Evolutionary conservation across 2,797 vertebrate genomes (phyloP).

Genomic region (Sylvilagus floridanus): DNA sequence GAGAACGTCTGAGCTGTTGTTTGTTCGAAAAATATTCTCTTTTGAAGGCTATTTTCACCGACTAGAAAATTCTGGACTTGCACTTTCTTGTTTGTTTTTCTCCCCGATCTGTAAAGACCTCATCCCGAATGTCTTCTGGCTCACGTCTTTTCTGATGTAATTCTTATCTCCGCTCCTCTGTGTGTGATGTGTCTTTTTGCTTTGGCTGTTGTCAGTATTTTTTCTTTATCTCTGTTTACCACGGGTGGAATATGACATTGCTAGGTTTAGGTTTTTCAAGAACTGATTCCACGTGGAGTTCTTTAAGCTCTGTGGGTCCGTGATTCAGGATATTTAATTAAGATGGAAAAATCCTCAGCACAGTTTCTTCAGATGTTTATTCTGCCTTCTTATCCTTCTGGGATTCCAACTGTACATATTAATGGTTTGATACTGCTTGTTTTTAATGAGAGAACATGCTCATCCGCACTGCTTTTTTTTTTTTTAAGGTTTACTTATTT

Average conservation of each 20-base stretch:
- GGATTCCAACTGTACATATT: not conserved
- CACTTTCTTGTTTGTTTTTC: not conserved
- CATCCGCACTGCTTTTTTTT: too few relatives aligned
- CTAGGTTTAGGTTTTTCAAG: not conserved
- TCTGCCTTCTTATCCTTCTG: not conserved
- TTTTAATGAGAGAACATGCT: too few relatives aligned
- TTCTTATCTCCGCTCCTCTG: not conserved
- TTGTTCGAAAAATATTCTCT: not conserved
- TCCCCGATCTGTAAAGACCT: not conserved
- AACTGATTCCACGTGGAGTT: not conserved
- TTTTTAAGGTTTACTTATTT: too few relatives aligned
- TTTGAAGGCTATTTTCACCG: not conserved
- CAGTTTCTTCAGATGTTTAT: not conserved
- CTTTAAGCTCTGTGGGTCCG: not conserved
- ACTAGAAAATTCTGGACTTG: not conserved
- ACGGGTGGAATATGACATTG: not conserved
- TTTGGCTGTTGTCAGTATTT: not conserved
- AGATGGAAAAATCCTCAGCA: not conserved
- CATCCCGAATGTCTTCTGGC: not conserved
- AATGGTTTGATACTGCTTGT: not conserved
- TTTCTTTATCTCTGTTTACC: not conserved
- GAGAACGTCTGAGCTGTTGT: not conserved
- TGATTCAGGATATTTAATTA: not conserved
- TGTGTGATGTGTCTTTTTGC: not conserved
- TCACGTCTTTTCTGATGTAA: not conserved